Evolutionary conservation across 2,888 invertebrate species (phyloP).

Genomic region (Sussaba pulchella): DNA sequence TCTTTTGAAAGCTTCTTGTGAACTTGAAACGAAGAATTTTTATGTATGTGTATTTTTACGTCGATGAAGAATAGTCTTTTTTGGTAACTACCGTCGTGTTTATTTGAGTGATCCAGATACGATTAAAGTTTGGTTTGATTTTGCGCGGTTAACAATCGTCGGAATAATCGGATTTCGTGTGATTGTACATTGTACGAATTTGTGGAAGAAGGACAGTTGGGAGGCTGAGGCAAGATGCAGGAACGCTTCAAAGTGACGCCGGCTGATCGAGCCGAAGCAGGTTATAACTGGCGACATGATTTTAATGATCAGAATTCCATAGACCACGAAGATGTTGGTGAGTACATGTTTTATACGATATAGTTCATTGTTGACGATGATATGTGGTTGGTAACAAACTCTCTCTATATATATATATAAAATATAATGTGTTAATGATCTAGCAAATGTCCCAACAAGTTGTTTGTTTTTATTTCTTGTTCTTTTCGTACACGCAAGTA

Average conservation of each 20-base stretch:
- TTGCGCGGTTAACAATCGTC: too few relatives aligned
- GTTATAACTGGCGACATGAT: conserved; percentile 70
- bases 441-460: too few relatives aligned
- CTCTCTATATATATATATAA: too few relatives aligned
- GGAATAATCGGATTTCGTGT: too few relatives aligned
- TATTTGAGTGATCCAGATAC: background rate
- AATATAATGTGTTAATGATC: too few relatives aligned
- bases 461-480: too few relatives aligned
- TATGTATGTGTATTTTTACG: background rate
- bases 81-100: too few relatives aligned
- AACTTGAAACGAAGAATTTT: conserved; percentile 13
- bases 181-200: background rate
- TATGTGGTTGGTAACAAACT: background rate
- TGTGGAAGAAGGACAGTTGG: background rate
- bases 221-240: conserved; percentile 66
- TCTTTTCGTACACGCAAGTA: too few relatives aligned
- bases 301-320: conserved; percentile 67
- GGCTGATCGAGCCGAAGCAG: conserved; percentile 71
- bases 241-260: conserved; percentile 81
- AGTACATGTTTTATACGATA: conserved; percentile 60
- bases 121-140: background rate
- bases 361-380: background rate
- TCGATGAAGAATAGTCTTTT: too few relatives aligned
- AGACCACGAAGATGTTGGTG: conserved; percentile 74
- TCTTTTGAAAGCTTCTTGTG: conserved; percentile 21